A percentile compares a stretch with the other conserved stretches of the same genome.
phyloP scores from a whole-genome alignment of 2,888 invertebrate genomes.

The Cheilosia vernalis region DNA sequence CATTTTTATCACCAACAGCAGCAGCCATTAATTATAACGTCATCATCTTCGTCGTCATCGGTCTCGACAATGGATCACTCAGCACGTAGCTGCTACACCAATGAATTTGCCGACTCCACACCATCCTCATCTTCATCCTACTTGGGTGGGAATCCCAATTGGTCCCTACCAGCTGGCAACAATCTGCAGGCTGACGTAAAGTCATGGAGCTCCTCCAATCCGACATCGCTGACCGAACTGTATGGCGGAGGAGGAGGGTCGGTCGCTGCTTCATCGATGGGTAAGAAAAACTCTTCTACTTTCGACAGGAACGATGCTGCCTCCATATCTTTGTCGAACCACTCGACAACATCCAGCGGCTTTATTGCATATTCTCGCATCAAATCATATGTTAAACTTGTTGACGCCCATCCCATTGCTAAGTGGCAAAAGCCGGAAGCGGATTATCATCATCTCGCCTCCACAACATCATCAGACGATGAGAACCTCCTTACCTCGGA shows the following conservation, averaged over 20 bases:
- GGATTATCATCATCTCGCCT: conserved; percentile 47
- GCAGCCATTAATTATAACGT: conserved; percentile 57
- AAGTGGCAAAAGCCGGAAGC: conserved; percentile 60
- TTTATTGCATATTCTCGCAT: conserved; percentile 79
- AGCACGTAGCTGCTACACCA: conserved; percentile 61
- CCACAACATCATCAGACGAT: conserved; percentile 74
- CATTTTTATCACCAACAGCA: conserved; percentile 66
- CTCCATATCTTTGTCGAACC: conserved; percentile 78
- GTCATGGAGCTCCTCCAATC: conserved; percentile 77
- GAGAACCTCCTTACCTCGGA: conserved; percentile 91
- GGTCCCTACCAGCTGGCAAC: conserved; percentile 76
- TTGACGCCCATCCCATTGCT: conserved; percentile 46
- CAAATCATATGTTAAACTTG: conserved; percentile 74
- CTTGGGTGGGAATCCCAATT: conserved; percentile 74
- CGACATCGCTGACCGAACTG: conserved; percentile 77
- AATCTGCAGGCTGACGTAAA: conserved; percentile 76
- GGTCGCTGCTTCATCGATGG: conserved; percentile 37
- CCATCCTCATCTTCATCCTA: conserved; percentile 73
- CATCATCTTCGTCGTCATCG: conserved; percentile 67
- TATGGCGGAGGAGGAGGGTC: conserved; percentile 74
- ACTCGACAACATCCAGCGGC: conserved; percentile 78
- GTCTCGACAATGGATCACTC: conserved; percentile 70
- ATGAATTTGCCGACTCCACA: conserved; percentile 61
- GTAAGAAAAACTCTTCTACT: conserved; percentile 69
- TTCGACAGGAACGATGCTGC: conserved; percentile 58